Base-by-base conservation (phyloP, 2,113 vertebrate species). In the Mus pahari region DNA sequence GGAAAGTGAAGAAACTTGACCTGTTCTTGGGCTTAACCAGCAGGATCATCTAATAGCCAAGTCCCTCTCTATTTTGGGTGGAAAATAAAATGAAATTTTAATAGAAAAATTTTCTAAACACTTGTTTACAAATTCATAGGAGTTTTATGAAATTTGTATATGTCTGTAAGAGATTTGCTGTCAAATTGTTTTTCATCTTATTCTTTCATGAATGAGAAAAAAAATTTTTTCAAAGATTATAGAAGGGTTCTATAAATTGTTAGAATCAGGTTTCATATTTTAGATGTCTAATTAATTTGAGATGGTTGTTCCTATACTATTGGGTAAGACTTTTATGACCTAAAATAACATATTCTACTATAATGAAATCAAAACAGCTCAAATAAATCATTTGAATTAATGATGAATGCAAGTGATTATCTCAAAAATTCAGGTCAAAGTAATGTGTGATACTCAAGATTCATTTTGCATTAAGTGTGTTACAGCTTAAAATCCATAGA, bases 381-480 rank as follows among this genome's bases (percentile, higher is more conserved):
- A 84, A 83, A 71, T 78, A 14, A 94, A 64, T 26, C 24, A 3
- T 24, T 70, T 19, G 60, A 53, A 39, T 93, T 84, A 55, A 64
- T 64, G 6, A 13, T 87, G 31, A 71, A 92, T 71, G 3, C 1
- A 75, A 7, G 2, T 39, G 3, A 70, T 92, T 50, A 53, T 88
- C 16, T 88, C 66, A 64, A 66, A 77, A 71, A 45, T 42, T 87
- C 4, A 75, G 24, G 17, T 22, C 28, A 5, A 94, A 89, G 7
- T 74, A 50, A 64, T 79, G 53, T 42, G 78, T 26, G 36, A 11
- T 68, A 79, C n/a, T 92, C 16, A 55, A 55, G 0, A 74, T 39
- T 4, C 31, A 64, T 88, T 92, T 68, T 78, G 8, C 13, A 93
- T 70, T 91, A 94, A 94, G 17, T 90, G 9, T 86, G 3, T 90